Base-by-base conservation (phyloP, 2,888 invertebrate species). In the Crepidodera aurea region DNA sequence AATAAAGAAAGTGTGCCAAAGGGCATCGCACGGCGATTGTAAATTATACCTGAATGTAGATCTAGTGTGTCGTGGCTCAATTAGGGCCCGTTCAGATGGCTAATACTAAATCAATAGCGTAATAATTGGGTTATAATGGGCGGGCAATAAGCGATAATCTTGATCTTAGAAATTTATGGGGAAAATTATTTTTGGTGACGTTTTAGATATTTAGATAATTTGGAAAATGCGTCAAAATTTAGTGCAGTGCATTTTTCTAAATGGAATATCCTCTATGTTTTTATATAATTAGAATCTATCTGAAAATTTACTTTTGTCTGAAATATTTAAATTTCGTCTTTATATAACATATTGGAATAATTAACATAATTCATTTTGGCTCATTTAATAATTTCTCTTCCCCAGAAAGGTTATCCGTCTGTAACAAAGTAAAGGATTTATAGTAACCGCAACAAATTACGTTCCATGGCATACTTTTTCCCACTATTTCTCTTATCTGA, bases 1-100 rank as follows among this genome's bases (percentile, higher is more conserved):
- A 19, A 46, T 37, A 37, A 56, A 48, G 16, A 46, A 56, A 60
- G 48, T 42, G 12, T 53, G 58, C 58, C 58, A 54, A 34, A 58
- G 62, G 58, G 51, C 57, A 62, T 53, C 39, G 51, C 29, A 46
- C 48, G 13, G 39, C 22, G 27, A 29, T 27, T 48, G 15, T 48
- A 46, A 46, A 46, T 46, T 46, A 12, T 13, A 46, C n/a, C 46
- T 46, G 32, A 50, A 50, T 50, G 32, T 50, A 50, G 12, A 32
- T 32, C 50, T 50, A 50, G 15, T 15, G 15, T 10, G 12, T 48
- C 27, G 50, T 50, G 29, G 51, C 34, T 51, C 7, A n/a, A 34
- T 51, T 51, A 51, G 8, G 29, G 27, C 16, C 29, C 25, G n/a
- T 22, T 51, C 19, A 51, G 16, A 51, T 19, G 34, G 37, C 29